phyloP scores from a whole-genome alignment of 2,797 vertebrate species.

The Pelochelys cantorii region DNA sequence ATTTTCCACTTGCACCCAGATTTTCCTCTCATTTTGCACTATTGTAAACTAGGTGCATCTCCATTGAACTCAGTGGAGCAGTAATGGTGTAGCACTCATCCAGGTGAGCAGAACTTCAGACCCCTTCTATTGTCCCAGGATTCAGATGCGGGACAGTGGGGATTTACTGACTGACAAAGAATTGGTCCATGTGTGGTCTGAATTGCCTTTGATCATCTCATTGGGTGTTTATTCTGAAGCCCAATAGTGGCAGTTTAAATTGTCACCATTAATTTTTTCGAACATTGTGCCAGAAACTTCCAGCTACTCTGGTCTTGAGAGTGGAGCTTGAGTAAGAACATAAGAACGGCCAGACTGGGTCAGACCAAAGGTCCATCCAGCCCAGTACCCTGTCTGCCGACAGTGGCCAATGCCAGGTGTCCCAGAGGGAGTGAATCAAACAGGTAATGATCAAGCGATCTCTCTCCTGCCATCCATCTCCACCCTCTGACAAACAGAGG shows the following conservation, averaged over 20 bases:
- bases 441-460: too few relatives aligned
- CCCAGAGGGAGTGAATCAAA: too few relatives aligned
- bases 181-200: neutral
- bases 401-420: too few relatives aligned
- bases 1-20: neutral
- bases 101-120: neutral
- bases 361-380: too few relatives aligned
- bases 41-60: fast-evolving
- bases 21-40: neutral
- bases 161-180: neutral
- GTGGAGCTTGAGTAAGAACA: neutral
- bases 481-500: too few relatives aligned
- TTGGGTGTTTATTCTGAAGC: constrained; percentile 7
- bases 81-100: neutral
- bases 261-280: neutral
- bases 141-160: neutral
- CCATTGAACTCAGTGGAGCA: neutral
- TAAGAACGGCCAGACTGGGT: too few relatives aligned
- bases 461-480: too few relatives aligned
- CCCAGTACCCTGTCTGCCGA: too few relatives aligned
- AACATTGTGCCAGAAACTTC: neutral
- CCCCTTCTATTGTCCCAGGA: neutral
- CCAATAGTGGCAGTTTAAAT: neutral
- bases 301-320: neutral
- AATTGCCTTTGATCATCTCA: neutral